Percentiles rank a stretch among this genome's conserved stretches.
Conservation (phyloP, 2,797 vertebrate species). For the Crocidura indochinensis region DNA sequence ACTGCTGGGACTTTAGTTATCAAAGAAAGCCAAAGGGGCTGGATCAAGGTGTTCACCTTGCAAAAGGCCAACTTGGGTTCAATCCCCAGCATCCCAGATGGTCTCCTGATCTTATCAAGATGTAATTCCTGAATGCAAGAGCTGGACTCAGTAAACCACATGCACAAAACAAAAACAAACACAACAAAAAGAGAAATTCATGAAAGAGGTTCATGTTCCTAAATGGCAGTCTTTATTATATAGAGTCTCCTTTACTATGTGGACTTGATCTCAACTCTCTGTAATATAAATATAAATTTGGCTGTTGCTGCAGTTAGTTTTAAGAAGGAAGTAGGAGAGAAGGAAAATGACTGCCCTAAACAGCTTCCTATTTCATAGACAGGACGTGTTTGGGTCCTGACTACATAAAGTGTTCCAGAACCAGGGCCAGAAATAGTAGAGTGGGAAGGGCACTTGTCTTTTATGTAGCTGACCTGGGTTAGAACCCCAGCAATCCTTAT, state of each 20-base stretch:
- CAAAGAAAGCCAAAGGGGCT: conserved; percentile 8
- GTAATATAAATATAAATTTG: conserved; percentile 4
- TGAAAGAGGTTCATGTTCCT: neutral
- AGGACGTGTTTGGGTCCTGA: neutral
- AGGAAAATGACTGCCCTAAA: conserved; percentile 33
- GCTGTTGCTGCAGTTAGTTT: conserved; percentile 54
- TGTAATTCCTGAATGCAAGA: too few relatives aligned
- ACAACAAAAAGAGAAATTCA: too few relatives aligned
- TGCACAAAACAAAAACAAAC: conserved; percentile 18
- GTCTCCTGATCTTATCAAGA: too few relatives aligned
- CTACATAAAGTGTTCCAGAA: neutral
- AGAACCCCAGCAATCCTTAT: too few relatives aligned
- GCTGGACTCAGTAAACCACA: too few relatives aligned
- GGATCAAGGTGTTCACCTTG: too few relatives aligned
- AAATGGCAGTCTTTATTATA: conserved; percentile 40
- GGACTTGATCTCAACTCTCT: neutral
- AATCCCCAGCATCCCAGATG: too few relatives aligned
- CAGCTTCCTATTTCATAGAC: neutral
- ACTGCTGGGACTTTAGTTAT: neutral
- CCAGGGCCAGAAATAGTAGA: too few relatives aligned
- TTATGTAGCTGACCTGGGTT: too few relatives aligned
- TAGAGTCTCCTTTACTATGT: neutral
- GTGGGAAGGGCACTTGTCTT: too few relatives aligned
- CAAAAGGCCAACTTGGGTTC: too few relatives aligned
- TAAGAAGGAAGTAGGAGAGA: neutral